These are phyloP conservation scores for Halocynthia aurantium DNA, from an alignment of 23 tunicate genomes.

Conservation along the genomic window DNA sequence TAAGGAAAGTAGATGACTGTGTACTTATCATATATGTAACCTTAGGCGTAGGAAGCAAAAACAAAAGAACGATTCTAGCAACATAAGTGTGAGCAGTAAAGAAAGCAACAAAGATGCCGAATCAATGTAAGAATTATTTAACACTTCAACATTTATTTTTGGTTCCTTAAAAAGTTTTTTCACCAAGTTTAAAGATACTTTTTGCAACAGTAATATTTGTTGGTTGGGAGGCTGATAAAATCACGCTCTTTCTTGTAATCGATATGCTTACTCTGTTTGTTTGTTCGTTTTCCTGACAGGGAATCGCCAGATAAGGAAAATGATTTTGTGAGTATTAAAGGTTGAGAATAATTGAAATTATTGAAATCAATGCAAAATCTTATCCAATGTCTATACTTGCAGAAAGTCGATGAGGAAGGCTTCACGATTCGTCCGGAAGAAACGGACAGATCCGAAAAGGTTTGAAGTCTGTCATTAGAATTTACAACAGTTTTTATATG, in stretches of 20 bases:
- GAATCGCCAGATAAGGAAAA: constrained; percentile 59
- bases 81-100: constrained; percentile 11
- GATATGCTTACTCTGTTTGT: background rate
- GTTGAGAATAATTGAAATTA: too few relatives aligned
- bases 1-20: too few relatives aligned
- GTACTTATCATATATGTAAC: too few relatives aligned
- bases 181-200: too few relatives aligned
- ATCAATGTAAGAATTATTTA: constrained; percentile 34
- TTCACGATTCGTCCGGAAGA: constrained; percentile 80
- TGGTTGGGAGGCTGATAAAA: too few relatives aligned
- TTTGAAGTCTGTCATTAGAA: too few relatives aligned
- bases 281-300: constrained; percentile 16
- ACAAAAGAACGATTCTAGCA: constrained; percentile 9
- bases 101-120: constrained; percentile 50
- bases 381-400: too few relatives aligned
- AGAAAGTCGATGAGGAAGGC: constrained; percentile 91
- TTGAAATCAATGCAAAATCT: too few relatives aligned
- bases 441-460: constrained; percentile 20
- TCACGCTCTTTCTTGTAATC: too few relatives aligned
- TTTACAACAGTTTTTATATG: too few relatives aligned
- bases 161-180: too few relatives aligned
- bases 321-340: constrained; percentile 27
- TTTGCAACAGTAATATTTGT: too few relatives aligned
- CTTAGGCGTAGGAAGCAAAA: constrained; percentile 3
- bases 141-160: background rate